Base-by-base conservation (phyloP, 2,797 vertebrate species). In the Scolopax bukidnonensis region DNA sequence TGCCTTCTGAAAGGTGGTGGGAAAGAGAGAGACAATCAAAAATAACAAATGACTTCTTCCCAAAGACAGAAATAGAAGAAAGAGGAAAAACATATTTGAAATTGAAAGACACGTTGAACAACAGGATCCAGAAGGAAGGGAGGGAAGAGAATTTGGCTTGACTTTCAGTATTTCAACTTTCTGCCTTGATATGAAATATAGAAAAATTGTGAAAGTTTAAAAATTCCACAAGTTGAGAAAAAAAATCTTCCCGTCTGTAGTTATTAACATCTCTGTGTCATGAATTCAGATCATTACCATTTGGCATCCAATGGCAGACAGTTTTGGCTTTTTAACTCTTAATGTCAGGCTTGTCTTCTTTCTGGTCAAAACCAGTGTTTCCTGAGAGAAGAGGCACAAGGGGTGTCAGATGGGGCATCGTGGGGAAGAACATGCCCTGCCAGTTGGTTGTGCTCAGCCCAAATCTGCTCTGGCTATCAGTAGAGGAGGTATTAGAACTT, bases 341-440 rank as follows among this genome's bases (percentile, higher is more conserved):
- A 38, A 56, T n/a, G 4, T n/a, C 21, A 70, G 41, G 5, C 16
- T 32, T 71, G 8, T 40, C 10, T 82, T 68, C 32, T 16, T n/a
- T 74, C 12, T 75, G 12, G 11, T 65, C 15, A 23, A 64, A 53
- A 79, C 3, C 16, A 20, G 30, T 5, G 11, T 65, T 19, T 32
- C 38, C 28, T 19, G 40, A 15, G 30, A 60, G 87, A 78, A 67
- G 12, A 36, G 30, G 14, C 12, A 15, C 12, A 69, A 51, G 23
- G 41, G 5, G 8, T 25, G 21, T 24, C 27, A 24, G 16, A 10
- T 12, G 30, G 17, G 20, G 27, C 1, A 1, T 16, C 0, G 0
- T 7, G 5, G 10, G 19, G 19, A 74, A 38, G 8, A 30, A 6
- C 1, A 0, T 50, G 19, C 5, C 41, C 32, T 78, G 32, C 19